These are phyloP conservation scores for Tachuris rubrigastra DNA, from an alignment of 2,113 vertebrate genomes.

Conservation along the genomic window DNA sequence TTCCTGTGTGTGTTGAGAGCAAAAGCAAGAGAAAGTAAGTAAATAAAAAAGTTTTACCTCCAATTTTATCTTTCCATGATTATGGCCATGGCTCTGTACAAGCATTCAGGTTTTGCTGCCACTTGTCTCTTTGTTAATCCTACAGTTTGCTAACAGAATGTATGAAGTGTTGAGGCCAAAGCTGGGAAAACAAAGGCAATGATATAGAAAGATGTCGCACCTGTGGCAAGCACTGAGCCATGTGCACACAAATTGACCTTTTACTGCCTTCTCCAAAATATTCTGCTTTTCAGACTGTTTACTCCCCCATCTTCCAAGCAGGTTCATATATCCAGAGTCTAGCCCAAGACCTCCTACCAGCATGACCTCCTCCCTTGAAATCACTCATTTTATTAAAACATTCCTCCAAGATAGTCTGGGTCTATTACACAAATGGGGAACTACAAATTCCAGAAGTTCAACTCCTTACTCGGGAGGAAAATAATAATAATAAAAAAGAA, in stretches of 20 bases:
- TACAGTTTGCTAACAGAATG: neutral
- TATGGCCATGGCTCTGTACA: neutral
- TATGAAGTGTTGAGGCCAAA: neutral
- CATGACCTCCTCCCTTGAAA: conserved; percentile 56
- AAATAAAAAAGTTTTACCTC: neutral
- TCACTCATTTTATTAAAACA: conserved; percentile 22
- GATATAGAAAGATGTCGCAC: neutral
- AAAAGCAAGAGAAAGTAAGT: neutral
- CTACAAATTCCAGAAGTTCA: neutral
- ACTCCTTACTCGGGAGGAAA: fast-evolving
- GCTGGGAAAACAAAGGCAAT: neutral
- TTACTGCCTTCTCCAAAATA: conserved; percentile 2
- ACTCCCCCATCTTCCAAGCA: neutral
- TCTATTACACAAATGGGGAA: neutral
- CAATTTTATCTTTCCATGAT: neutral
- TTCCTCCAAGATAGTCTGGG: neutral
- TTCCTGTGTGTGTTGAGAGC: neutral
- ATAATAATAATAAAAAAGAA: neutral
- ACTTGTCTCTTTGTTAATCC: neutral
- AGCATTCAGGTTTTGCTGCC: neutral
- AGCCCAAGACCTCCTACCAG: conserved; percentile 31
- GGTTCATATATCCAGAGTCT: neutral
- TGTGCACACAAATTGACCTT: neutral
- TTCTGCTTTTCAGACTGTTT: neutral
- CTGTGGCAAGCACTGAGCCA: neutral